phyloP scores from a whole-genome alignment of 2,888 invertebrate species.

The Cantharis flavilabris region DNA sequence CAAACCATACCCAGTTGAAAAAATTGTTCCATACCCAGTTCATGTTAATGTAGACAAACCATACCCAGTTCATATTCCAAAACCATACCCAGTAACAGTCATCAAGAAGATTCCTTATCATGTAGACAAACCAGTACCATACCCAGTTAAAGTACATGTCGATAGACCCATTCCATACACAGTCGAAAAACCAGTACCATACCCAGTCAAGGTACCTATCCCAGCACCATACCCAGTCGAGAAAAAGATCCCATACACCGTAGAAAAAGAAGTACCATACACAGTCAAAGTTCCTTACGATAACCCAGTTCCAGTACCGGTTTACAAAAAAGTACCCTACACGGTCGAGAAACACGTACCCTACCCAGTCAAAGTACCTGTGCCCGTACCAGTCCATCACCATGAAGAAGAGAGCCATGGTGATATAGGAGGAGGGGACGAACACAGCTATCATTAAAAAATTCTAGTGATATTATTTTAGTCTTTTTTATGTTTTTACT shows the following conservation, averaged over 20 bases:
- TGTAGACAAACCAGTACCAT: slow-evolving; percentile 71
- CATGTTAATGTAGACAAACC: slow-evolving; percentile 71
- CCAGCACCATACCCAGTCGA: slow-evolving; percentile 73
- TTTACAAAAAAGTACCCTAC: slow-evolving; percentile 51
- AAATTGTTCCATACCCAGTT: slow-evolving; percentile 73
- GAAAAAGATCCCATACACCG: slow-evolving; percentile 68
- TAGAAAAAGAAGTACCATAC: slow-evolving; percentile 71
- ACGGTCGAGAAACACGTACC: slow-evolving; percentile 64
- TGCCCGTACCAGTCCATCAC: slow-evolving; percentile 65
- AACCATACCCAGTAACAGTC: slow-evolving; percentile 71
- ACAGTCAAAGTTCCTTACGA: slow-evolving; percentile 64
- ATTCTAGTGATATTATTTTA: slow-evolving; percentile 28
- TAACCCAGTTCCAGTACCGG: slow-evolving; percentile 67
- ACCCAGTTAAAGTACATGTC: slow-evolving; percentile 70
- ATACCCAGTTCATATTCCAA: slow-evolving; percentile 68
- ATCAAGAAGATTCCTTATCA: slow-evolving; percentile 78
- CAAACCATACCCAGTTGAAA: slow-evolving; percentile 77
- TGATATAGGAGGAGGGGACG: slow-evolving; percentile 38
- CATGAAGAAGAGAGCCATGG: slow-evolving; percentile 42
- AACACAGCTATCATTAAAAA: not conserved
- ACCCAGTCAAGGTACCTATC: slow-evolving; percentile 73
- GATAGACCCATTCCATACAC: slow-evolving; percentile 74
- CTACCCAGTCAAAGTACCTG: slow-evolving; percentile 71
- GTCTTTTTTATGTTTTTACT: slow-evolving; percentile 19
- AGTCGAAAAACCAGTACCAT: slow-evolving; percentile 79